Percentiles rank a stretch among this genome's conserved stretches.
phyloP scores from a whole-genome alignment of 2,113 vertebrate species.

The Cranoglanis bouderius region DNA sequence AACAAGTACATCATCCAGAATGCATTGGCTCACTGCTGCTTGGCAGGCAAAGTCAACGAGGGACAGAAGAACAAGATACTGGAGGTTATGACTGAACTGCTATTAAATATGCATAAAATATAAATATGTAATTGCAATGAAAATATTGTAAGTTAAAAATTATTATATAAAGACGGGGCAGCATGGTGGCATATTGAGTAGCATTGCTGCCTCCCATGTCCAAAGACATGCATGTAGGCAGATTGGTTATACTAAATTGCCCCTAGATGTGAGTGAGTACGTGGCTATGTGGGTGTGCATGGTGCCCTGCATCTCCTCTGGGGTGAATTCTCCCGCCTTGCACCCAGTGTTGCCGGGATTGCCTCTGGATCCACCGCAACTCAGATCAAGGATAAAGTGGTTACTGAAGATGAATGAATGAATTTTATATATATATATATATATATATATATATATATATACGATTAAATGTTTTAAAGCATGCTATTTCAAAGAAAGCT shows the following conservation, averaged over 20 bases:
- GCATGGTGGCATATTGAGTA: not conserved
- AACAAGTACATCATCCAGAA: constrained; percentile 99
- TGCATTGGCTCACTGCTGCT: constrained; percentile 93
- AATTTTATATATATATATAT: too few relatives aligned
- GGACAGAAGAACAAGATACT: constrained; percentile 97
- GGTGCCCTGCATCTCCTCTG: not conserved
- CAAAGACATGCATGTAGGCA: not conserved
- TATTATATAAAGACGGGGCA: not conserved
- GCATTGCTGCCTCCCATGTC: not conserved
- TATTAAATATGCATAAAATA: not conserved
- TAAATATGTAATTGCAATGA: not conserved
- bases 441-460: not conserved
- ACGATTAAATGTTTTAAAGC: not conserved
- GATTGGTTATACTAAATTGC: not conserved
- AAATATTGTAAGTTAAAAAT: not conserved
- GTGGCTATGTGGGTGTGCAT: not conserved
- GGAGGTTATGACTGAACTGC: constrained; percentile 78
- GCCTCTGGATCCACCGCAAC: not conserved
- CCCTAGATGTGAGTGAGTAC: not conserved
- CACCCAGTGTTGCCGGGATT: not conserved
- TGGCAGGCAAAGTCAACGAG: constrained; percentile 97
- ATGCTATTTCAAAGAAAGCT: not conserved
- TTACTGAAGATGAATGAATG: not conserved
- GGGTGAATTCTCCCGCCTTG: not conserved
- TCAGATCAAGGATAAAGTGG: not conserved